A percentile compares a stretch with the other conserved stretches of the same genome.
These are phyloP conservation scores for Heliconius melpomene DNA, from an alignment of 1,140 invertebrate species.

Conservation along the genomic window DNA sequence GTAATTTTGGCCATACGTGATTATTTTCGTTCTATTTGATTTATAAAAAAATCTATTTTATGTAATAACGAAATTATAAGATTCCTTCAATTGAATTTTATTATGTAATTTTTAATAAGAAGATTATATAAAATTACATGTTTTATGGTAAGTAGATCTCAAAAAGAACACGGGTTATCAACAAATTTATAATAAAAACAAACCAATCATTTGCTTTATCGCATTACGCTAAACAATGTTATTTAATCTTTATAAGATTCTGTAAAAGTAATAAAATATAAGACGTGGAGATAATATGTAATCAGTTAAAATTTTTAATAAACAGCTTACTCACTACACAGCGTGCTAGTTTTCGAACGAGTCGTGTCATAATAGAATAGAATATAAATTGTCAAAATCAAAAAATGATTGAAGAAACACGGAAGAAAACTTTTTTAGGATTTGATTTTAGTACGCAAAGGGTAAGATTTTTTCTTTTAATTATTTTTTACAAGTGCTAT, in stretches of 20 bases:
- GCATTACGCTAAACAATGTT: background rate
- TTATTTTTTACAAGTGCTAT: background rate
- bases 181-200: background rate
- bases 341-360: constrained; percentile 57
- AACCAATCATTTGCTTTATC: background rate
- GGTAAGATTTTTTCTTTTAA: constrained; percentile 76
- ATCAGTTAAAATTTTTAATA: constrained; percentile 39
- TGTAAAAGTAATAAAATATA: constrained; percentile 19
- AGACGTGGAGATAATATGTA: constrained; percentile 55
- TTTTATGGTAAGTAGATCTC: background rate
- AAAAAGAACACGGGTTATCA: constrained; percentile 6
- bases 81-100: no score
- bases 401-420: constrained; percentile 67
- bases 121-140: background rate
- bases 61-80: background rate
- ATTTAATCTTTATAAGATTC: constrained; percentile 22
- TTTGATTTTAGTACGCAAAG: constrained; percentile 92
- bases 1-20: background rate
- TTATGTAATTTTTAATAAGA: background rate
- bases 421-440: constrained; percentile 84
- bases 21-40: background rate
- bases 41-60: background rate
- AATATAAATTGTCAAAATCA: constrained; percentile 58
- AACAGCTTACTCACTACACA: constrained; percentile 59
- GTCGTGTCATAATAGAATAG: constrained; percentile 43